Evolutionary conservation across 2,797 vertebrate genomes (phyloP).

Genomic region (Sorex maritimensis): DNA sequence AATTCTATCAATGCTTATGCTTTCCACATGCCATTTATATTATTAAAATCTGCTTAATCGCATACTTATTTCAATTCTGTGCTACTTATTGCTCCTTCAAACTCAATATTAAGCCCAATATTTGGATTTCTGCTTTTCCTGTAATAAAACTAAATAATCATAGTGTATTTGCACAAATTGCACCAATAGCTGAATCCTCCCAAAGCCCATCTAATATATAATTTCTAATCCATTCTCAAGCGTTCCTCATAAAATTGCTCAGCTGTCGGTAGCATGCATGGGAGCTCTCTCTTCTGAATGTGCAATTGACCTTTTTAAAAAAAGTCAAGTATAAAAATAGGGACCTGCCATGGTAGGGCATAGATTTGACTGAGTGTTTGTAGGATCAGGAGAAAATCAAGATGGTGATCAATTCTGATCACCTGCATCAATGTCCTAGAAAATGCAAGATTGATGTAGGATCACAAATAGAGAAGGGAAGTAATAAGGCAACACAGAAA

Average conservation of each 20-base stretch:
- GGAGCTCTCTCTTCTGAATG: background rate
- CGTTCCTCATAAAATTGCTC: background rate
- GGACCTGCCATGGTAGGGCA: background rate
- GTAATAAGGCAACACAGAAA: background rate
- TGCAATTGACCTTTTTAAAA: background rate
- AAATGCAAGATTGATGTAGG: background rate
- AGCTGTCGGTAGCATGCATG: background rate
- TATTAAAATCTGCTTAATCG: conserved; percentile 16
- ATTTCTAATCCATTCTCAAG: background rate
- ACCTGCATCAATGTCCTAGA: background rate
- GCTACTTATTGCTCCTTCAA: background rate
- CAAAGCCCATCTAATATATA: background rate
- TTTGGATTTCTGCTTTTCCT: background rate
- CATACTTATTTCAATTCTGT: background rate
- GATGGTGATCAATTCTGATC: background rate
- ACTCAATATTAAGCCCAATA: background rate
- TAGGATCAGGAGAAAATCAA: background rate
- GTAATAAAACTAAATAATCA: background rate
- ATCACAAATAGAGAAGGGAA: background rate
- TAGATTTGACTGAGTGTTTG: background rate
- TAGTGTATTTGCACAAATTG: background rate
- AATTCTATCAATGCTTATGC: background rate
- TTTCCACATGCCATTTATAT: background rate
- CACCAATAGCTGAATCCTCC: background rate
- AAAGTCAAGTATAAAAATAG: conserved; percentile 15